A percentile compares a stretch with the other conserved stretches of the same genome.
phyloP scores from a whole-genome alignment of 2,888 invertebrate species.

The Calliphora vomitoria region DNA sequence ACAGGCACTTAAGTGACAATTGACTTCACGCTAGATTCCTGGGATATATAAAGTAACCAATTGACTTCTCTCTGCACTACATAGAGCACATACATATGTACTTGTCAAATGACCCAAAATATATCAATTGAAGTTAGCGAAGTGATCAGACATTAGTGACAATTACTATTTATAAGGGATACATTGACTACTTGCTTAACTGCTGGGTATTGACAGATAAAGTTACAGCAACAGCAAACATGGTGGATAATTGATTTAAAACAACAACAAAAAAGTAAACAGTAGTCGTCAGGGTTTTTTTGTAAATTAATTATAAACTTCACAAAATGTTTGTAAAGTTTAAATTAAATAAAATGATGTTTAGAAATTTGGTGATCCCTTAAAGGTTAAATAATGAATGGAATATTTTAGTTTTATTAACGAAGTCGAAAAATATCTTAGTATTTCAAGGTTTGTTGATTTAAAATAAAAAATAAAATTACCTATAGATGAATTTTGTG shows the following conservation, averaged over 20 bases:
- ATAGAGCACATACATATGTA: too few relatives aligned
- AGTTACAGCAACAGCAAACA: background rate
- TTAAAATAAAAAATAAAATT: background rate
- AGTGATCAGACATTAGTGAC: too few relatives aligned
- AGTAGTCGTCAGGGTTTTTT: constrained; percentile 50
- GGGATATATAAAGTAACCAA: too few relatives aligned
- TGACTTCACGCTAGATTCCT: too few relatives aligned
- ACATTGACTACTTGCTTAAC: too few relatives aligned
- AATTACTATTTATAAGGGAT: too few relatives aligned
- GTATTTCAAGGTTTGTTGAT: constrained; percentile 48
- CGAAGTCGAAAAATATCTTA: background rate
- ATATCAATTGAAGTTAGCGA: too few relatives aligned
- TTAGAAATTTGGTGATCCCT: constrained; percentile 17
- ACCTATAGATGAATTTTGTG: too few relatives aligned
- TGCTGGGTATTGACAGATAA: background rate
- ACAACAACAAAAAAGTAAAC: constrained; percentile 47
- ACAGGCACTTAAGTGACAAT: too few relatives aligned
- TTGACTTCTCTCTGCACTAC: too few relatives aligned
- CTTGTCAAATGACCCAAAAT: too few relatives aligned
- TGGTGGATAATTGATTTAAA: background rate
- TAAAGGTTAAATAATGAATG: constrained; percentile 43
- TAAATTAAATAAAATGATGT: constrained; percentile 49
- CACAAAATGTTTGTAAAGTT: constrained; percentile 56
- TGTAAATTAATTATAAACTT: constrained; percentile 67
- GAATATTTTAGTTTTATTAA: constrained; percentile 12